phyloP scores from a whole-genome alignment of 2,888 invertebrate species.

The Gerris lacustris region DNA sequence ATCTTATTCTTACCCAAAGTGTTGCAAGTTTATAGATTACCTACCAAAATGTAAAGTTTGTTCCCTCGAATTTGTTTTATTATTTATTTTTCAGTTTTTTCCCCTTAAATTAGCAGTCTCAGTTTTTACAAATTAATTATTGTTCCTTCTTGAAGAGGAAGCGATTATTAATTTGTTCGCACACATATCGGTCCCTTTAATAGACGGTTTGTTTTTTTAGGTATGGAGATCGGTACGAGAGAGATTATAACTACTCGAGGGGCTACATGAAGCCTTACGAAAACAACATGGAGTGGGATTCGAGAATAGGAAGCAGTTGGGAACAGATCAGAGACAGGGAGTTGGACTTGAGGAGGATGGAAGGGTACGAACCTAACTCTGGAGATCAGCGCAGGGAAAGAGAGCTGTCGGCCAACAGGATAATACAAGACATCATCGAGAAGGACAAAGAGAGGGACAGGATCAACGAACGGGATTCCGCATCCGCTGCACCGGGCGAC shows the following conservation, averaged over 20 bases:
- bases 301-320: conserved; percentile 17
- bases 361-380: conserved; percentile 26
- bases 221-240: not conserved
- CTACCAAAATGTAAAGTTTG: too few species aligned
- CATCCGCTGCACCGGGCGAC: not conserved
- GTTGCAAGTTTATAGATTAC: too few species aligned
- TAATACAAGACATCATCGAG: not conserved
- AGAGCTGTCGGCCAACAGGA: conserved; percentile 15
- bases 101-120: too few species aligned
- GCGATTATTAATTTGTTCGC: too few species aligned
- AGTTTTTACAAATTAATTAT: too few species aligned
- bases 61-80: too few species aligned
- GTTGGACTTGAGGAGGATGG: conserved; percentile 30
- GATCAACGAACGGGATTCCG: conserved; percentile 31
- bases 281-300: not conserved
- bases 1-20: too few species aligned
- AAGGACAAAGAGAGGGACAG: conserved; percentile 31
- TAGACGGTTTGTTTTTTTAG: not conserved
- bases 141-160: too few species aligned
- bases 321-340: conserved; percentile 22
- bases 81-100: too few species aligned
- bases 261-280: not conserved
- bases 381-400: conserved; percentile 16
- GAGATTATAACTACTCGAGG: not conserved
- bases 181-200: too few species aligned